These are phyloP conservation scores for Rotaria magnacalcarata DNA, from an alignment of 2,888 invertebrate genomes.

Conservation along the genomic window DNA sequence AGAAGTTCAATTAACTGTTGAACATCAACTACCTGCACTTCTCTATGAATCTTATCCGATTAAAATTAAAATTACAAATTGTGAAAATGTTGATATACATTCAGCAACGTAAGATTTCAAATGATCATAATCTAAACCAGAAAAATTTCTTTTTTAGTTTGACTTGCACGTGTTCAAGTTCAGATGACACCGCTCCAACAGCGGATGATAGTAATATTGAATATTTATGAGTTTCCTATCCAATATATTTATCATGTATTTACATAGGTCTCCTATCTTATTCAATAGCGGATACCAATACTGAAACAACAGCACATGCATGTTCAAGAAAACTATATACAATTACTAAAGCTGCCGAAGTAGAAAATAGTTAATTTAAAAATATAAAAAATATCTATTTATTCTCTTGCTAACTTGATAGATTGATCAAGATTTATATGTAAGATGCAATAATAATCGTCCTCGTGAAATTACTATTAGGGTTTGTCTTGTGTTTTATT, in stretches of 20 bases:
- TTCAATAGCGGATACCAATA: background rate
- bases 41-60: constrained; percentile 44
- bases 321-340: background rate
- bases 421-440: constrained; percentile 34
- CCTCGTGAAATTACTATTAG: background rate
- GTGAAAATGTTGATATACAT: constrained; percentile 36
- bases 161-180: constrained; percentile 10
- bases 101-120: background rate
- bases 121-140: no score
- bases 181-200: background rate
- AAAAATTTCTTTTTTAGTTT: background rate
- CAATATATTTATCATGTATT: background rate
- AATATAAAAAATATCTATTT: background rate
- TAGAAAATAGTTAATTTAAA: background rate
- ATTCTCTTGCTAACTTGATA: background rate
- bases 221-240: no score
- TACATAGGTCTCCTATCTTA: background rate
- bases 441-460: constrained; percentile 17
- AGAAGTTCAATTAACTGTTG: constrained; percentile 4
- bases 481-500: background rate
- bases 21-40: constrained; percentile 38
- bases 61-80: constrained; percentile 38
- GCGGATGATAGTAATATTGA: background rate
- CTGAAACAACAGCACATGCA: background rate
- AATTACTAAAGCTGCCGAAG: background rate